phyloP scores from a whole-genome alignment of 2,797 vertebrate species.

The Adrianichthys oophorus region DNA sequence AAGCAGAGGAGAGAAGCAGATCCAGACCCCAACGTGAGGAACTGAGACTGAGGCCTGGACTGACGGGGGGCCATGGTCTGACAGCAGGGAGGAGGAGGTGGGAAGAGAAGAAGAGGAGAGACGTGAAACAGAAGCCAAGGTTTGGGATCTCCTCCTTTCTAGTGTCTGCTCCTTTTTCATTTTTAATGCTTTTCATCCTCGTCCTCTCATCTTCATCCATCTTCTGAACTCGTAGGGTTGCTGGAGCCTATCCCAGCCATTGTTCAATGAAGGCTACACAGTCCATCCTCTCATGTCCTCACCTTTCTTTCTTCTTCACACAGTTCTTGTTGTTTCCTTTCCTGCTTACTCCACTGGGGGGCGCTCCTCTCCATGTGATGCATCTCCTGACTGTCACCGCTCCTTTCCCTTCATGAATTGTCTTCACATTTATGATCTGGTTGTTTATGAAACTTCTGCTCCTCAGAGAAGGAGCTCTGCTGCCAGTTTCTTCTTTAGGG shows the following conservation, averaged over 20 bases:
- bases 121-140: slow-evolving; percentile 34
- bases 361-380: not conserved
- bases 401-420: not conserved
- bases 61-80: not conserved
- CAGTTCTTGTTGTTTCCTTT: not conserved
- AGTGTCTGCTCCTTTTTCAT: not conserved
- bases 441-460: not conserved
- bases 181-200: too few species aligned
- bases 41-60: not conserved
- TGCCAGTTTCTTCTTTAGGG: too few species aligned
- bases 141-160: slow-evolving; percentile 2
- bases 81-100: not conserved
- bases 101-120: not conserved
- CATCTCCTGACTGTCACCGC: not conserved
- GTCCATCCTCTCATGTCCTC: not conserved
- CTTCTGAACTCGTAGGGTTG: too few species aligned
- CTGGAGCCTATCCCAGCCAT: not conserved
- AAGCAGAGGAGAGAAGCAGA: not conserved
- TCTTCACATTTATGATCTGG: not conserved
- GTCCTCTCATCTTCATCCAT: not conserved
- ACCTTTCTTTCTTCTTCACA: not conserved
- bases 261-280: slow-evolving; percentile 19
- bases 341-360: not conserved
- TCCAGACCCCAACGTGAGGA: not conserved
- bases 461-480: too few species aligned